Conservation (phyloP, 37 sponge, comb jelly and placozoan species). For the Aplysina aerophoba region DNA sequence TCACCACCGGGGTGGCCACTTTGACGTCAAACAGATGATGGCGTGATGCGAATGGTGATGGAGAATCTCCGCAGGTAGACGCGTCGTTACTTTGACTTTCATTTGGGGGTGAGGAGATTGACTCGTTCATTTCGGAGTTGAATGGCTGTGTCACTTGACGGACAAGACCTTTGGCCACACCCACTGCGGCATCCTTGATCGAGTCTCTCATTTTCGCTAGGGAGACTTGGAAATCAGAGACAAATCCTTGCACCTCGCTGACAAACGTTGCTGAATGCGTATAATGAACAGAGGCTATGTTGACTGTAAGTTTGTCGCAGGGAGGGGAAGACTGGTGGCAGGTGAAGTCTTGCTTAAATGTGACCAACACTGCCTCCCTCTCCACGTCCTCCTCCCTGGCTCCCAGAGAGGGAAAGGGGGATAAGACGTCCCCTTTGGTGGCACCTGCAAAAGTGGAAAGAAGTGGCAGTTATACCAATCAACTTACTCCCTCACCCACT, state of each 20-base stretch:
- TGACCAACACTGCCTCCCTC: not conserved
- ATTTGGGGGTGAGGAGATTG: not conserved
- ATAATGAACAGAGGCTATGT: slow-evolving; percentile 82
- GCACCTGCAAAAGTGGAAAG: too few relatives aligned
- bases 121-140: not conserved
- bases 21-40: slow-evolving; percentile 42
- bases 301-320: slow-evolving; percentile 37
- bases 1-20: slow-evolving; percentile 72
- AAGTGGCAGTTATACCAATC: too few relatives aligned
- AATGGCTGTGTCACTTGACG: not conserved
- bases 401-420: too few relatives aligned
- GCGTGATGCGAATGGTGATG: not conserved
- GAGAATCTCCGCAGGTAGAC: not conserved
- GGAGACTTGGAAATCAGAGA: slow-evolving; percentile 68
- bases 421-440: too few relatives aligned
- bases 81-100: too few relatives aligned
- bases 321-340: not conserved
- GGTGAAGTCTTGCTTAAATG: not conserved
- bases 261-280: slow-evolving; percentile 81
- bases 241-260: slow-evolving; percentile 73
- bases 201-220: slow-evolving; percentile 40
- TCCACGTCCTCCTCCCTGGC: not conserved
- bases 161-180: slow-evolving; percentile 82
- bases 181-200: slow-evolving; percentile 76
- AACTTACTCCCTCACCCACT: too few relatives aligned